A percentile compares a stretch with the other conserved stretches of the same genome.
Conservation (phyloP, 2,888 invertebrate species). For the Melolontha melolontha region DNA sequence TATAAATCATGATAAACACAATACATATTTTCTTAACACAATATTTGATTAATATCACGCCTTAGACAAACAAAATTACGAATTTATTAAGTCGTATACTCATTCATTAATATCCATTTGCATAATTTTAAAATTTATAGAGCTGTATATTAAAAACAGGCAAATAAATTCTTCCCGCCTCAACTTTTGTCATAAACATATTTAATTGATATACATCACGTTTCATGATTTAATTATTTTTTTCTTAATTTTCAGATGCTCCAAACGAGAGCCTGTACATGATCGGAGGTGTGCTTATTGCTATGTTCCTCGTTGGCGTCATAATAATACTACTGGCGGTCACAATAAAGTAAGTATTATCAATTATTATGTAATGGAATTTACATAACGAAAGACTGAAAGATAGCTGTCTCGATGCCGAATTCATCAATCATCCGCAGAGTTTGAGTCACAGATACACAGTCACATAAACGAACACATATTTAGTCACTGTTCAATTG, state of each 20-base stretch:
- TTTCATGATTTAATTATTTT: constrained; percentile 45
- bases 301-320: constrained; percentile 84
- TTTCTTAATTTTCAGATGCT: constrained; percentile 77
- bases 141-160: too few species aligned
- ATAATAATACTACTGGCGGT: constrained; percentile 85
- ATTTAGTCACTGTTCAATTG: too few species aligned
- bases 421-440: not conserved
- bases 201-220: not conserved
- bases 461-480: too few species aligned
- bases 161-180: too few species aligned
- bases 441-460: too few species aligned
- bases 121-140: too few species aligned
- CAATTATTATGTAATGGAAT: not conserved
- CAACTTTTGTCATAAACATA: not conserved
- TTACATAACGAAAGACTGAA: constrained; percentile 13
- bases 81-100: too few species aligned
- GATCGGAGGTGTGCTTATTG: constrained; percentile 86
- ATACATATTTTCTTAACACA: too few species aligned
- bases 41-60: too few species aligned
- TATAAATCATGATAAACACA: too few species aligned
- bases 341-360: constrained; percentile 77
- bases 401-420: constrained; percentile 36
- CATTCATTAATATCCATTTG: too few species aligned
- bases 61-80: too few species aligned
- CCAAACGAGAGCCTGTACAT: constrained; percentile 86